Evolutionary conservation across 2,113 vertebrate genomes (phyloP).

Genomic region (Datnioides undecimradiatus): DNA sequence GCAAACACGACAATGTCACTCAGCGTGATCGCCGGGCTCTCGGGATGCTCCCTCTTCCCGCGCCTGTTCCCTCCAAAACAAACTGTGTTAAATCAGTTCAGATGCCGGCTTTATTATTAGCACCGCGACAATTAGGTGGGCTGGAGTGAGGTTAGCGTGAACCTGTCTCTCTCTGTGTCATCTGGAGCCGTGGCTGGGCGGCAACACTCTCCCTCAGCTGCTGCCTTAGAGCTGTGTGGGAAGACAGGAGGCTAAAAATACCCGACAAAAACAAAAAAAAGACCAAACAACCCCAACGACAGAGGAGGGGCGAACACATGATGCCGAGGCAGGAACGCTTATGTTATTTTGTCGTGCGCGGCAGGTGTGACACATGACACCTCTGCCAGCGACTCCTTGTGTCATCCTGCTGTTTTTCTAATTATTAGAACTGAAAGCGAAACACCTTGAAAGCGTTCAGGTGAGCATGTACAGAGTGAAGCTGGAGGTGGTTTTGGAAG

Average conservation of each 20-base stretch:
- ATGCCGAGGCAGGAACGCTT: background rate
- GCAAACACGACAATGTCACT: conserved; percentile 14
- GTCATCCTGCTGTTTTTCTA: background rate
- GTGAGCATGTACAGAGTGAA: no score
- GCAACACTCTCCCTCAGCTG: conserved; percentile 61
- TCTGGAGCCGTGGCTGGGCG: conserved; percentile 49
- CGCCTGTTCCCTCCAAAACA: conserved; percentile 17
- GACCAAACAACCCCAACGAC: conserved; percentile 42
- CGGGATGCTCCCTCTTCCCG: background rate
- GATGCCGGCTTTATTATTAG: conserved; percentile 57
- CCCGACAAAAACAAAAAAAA: conserved; percentile 50
- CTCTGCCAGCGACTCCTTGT: background rate
- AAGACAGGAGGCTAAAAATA: conserved; percentile 77
- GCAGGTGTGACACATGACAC: background rate
- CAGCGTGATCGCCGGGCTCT: background rate
- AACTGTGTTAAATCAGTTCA: conserved; percentile 36
- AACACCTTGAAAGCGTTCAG: no score
- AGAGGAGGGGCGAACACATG: background rate
- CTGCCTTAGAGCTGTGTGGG: conserved; percentile 33
- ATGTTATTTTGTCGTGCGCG: background rate
- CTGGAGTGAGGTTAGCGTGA: conserved; percentile 46
- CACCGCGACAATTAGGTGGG: conserved; percentile 63
- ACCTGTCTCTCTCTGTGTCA: conserved; percentile 54
- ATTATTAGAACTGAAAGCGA: background rate
- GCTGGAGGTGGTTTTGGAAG: background rate